phyloP scores from a whole-genome alignment of 2,797 vertebrate species.

The Netta rufina region DNA sequence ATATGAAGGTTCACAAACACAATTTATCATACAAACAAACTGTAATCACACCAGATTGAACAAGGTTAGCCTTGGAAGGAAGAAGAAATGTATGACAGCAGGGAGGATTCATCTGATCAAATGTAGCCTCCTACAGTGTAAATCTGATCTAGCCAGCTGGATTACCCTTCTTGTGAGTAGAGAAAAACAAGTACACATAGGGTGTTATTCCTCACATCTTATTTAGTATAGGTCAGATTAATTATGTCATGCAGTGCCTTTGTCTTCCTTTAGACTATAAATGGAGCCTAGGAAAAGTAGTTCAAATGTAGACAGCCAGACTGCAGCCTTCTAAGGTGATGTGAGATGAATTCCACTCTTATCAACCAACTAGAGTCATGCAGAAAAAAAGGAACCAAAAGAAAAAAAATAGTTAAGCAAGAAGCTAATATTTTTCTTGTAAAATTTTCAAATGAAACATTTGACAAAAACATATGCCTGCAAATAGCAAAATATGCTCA shows the following conservation, averaged over 20 bases:
- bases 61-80: slow-evolving; percentile 31
- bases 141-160: slow-evolving; percentile 56
- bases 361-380: neutral
- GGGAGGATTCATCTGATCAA: slow-evolving; percentile 53
- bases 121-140: slow-evolving; percentile 51
- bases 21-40: slow-evolving; percentile 27
- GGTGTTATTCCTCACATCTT: slow-evolving; percentile 45
- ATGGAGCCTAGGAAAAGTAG: slow-evolving; percentile 13
- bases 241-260: slow-evolving; percentile 45
- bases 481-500: neutral
- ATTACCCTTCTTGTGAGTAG: slow-evolving; percentile 35
- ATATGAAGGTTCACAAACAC: neutral
- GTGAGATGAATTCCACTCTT: neutral
- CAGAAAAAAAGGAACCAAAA: neutral
- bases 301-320: slow-evolving; percentile 3
- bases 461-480: neutral
- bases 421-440: neutral
- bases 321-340: neutral
- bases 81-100: slow-evolving; percentile 28
- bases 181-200: slow-evolving; percentile 53
- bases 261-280: slow-evolving; percentile 35
- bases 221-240: slow-evolving; percentile 55
- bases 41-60: neutral
- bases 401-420: neutral
- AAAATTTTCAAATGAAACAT: neutral